Evolutionary conservation across 2,888 invertebrate genomes (phyloP), one percentile per base, ranked within the genome.

Genomic region (Lasioglossum figueresi): DNA sequence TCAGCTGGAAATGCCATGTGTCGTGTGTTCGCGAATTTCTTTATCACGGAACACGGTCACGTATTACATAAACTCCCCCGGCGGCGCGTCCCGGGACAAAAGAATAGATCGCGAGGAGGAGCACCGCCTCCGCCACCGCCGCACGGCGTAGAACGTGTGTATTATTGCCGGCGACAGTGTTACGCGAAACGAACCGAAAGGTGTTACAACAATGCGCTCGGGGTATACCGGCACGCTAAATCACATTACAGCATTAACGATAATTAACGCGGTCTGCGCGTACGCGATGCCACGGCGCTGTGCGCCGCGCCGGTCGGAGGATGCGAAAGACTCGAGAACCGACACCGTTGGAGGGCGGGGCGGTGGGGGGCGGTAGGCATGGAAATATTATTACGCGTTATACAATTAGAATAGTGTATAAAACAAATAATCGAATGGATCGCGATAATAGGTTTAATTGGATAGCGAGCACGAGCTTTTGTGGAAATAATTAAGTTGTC

Each of bases 231-330:
- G 27, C n/a, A 14, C 45, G 71, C 73, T 70, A 70, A 79, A 82
- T 78, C 73, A 74, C 43, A 77, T 82, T 82, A 82, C 16, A 45
- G 74, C 43, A 78, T 82, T 79, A 82, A 79, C 68, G 73, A 68
- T 79, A 82, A 82, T 82, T 79, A 79, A 82, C 45, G 45, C 76
- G 63, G 66, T 34, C 31, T 68, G 73, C 37, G 37, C 48, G 52
- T 45, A 31, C 19, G 34, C 66, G 40, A 72, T 75, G 40, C 77
- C 3, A 10, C 31, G 16, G 23, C 59, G 63, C 12, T 14, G 43
- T 4, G 43, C 63, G 31, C 2, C 3, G 37, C 12, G 31, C 2
- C 3, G 37, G 14, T 2, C n/a, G 48, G 8, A 34, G 48, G 16
- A 34, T 12, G 14, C 68, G 40, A n/a, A 40, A 68, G n/a, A 2